Evolutionary conservation across 2,888 invertebrate species (phyloP), one percentile per base, ranked within the genome.

Genomic region (Dynastes tityus): DNA sequence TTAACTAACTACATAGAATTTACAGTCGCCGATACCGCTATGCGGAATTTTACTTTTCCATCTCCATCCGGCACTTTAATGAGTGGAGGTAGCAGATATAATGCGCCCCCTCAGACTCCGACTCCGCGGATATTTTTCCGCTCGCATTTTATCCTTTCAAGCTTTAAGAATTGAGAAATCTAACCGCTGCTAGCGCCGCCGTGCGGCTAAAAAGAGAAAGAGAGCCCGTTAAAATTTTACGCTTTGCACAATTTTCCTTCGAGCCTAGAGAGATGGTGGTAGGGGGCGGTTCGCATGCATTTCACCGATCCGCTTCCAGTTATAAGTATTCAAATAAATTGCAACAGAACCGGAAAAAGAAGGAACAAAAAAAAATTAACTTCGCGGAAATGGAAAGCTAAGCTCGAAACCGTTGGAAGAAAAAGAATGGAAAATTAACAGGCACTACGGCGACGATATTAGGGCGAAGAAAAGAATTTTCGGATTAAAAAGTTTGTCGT

Each of bases 401-500:
- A 37, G 29, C 11, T 5, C 11, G 27, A 22, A 55, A 22, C n/a
- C 22, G 55, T n/a, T 16, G n/a, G 55, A 40, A 55, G 55, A 55
- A 22, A 55, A 55, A n/a, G 55, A 55, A 22, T 22, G 55, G 55
- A 55, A 40, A 55, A 22, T 55, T 22, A 22, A 16, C 16, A 16
- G 16, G 16, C 0, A 16, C 16, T 0, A 16, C 55, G 32, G 55
- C 55, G n/a, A 22, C 55, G 3, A 9, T 40, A 11, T 45, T 45
- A 45, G 40, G 22, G 22, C 16, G 55, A 6, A 1, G 5, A 53
- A 53, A 8, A 55, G n/a, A 55, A 58, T 58, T 58, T 16, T 9
- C 45, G 65, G 45, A 67, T 67, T 67, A 67, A 67, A 67, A 67
- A 67, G 45, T 67, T 67, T 67, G 65, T 45, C n/a, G 16, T 67